A percentile compares a stretch with the other conserved stretches of the same genome.
Conservation (phyloP, 2,888 invertebrate genomes). For the Amphipoea oculea region DNA sequence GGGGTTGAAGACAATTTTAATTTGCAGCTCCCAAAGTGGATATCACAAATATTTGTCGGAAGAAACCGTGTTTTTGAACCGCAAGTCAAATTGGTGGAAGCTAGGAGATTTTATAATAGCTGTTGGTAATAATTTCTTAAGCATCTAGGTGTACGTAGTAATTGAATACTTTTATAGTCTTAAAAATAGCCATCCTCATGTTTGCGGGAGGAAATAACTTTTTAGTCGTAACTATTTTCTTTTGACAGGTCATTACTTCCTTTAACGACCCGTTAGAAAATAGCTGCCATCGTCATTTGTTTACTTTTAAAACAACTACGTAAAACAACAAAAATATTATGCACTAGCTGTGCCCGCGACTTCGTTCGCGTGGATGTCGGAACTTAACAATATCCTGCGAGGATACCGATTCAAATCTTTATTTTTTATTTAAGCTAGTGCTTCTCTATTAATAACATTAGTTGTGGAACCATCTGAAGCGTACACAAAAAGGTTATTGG, state of each 20-base stretch:
- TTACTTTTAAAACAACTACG: background rate
- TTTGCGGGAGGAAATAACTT: background rate
- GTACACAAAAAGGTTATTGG: no score
- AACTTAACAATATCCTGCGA: no score
- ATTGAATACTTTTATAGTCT: constrained; percentile 4
- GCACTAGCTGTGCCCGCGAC: no score
- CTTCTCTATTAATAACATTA: no score
- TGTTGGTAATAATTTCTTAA: constrained; percentile 52
- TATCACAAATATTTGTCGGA: constrained; percentile 2
- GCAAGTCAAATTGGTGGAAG: constrained; percentile 41
- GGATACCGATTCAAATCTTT: no score
- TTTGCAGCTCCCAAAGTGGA: constrained; percentile 33
- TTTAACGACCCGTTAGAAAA: background rate
- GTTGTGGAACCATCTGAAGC: no score
- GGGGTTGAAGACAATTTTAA: constrained; percentile 42
- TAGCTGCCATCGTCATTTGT: background rate
- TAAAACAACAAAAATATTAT: background rate
- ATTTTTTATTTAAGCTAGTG: no score
- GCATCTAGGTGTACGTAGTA: constrained; percentile 17
- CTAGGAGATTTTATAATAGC: constrained; percentile 46
- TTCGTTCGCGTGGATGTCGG: no score
- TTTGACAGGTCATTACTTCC: no score
- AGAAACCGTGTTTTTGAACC: constrained; percentile 6
- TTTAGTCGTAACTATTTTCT: background rate
- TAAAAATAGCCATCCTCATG: background rate